Evolutionary conservation across 2,797 vertebrate genomes (phyloP), one percentile per base, ranked within the genome.

Genomic region (Anabas testudineus): DNA sequence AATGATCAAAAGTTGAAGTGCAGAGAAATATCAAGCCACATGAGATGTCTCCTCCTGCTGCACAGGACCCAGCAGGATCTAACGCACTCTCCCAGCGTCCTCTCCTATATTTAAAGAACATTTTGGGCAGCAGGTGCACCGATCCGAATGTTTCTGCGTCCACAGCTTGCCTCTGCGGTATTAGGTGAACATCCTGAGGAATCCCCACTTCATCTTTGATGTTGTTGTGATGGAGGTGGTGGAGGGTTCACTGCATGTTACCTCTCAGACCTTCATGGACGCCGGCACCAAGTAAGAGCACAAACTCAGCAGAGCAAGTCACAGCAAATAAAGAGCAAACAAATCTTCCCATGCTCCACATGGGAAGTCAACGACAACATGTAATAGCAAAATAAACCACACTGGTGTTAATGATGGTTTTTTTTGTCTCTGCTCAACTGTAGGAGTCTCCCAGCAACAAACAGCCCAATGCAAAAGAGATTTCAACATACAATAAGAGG

Each of bases 361-460:
- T 18, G n/a, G 26, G 30, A 30, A 34, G 34, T 54, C 57, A 28
- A 70, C 51, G 66, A 53, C 57, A 47, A 4, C 41, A 18, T n/a
- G 59, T 43, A 54, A 54, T 66, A 36, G 46, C 10, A 28, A 47
- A 48, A 43, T 21, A 34, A 75, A 47, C 22, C 30, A 28, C 28
- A 28, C 28, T 28, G 28, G 3, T 28, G 56, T 41, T 2, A 42
- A n/a, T n/a, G 56, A 19, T 32, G 0, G 56, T 24, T 58, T 15
- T 56, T 3, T 55, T 1, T 49, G n/a, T n/a, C n/a, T n/a, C n/a
- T n/a, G n/a, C n/a, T n/a, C n/a, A n/a, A n/a, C 57, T 62, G 10
- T 86, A 99, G 98, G 98, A 99, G 87, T 99, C 98, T 49, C 98
- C 98, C 0, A 99, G 97, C 93, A 99, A 99, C 95, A 99, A 99